Percentiles rank a stretch among this genome's conserved stretches.
Evolutionary conservation across 2,113 vertebrate species (phyloP).

Genomic region (Pomatostomus ruficeps): DNA sequence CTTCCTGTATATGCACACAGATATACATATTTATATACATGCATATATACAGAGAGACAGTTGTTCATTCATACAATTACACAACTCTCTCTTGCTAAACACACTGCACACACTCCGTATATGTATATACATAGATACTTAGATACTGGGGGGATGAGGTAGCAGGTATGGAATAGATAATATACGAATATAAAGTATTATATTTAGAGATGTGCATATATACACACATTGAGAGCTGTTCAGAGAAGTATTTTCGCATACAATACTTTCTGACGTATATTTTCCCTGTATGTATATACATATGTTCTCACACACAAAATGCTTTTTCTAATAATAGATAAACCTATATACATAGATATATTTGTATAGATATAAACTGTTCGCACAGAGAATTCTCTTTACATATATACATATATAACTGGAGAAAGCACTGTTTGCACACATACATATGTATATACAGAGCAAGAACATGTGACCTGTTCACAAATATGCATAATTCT

Average conservation of each 20-base stretch:
- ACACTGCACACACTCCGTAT: too few species aligned
- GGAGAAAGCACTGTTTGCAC: background rate
- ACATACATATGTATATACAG: accelerated
- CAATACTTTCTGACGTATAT: background rate
- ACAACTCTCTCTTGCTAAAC: background rate
- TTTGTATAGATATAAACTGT: background rate
- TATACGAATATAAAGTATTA: background rate
- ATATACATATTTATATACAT: background rate
- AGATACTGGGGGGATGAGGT: background rate
- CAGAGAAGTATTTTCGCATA: background rate
- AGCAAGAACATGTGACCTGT: background rate
- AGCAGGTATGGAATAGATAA: background rate
- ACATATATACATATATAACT: background rate
- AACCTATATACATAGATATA: background rate
- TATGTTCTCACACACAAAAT: background rate
- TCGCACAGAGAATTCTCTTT: background rate
- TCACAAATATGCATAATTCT: background rate
- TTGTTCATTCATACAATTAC: background rate
- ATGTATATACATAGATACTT: background rate
- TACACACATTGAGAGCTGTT: background rate
- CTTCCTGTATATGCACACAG: background rate
- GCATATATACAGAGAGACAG: background rate
- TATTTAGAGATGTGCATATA: background rate
- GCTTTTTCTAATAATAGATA: background rate
- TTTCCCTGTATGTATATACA: background rate